Base-by-base conservation (phyloP, 1,140 invertebrate genomes). In the Microplitis mediator region DNA sequence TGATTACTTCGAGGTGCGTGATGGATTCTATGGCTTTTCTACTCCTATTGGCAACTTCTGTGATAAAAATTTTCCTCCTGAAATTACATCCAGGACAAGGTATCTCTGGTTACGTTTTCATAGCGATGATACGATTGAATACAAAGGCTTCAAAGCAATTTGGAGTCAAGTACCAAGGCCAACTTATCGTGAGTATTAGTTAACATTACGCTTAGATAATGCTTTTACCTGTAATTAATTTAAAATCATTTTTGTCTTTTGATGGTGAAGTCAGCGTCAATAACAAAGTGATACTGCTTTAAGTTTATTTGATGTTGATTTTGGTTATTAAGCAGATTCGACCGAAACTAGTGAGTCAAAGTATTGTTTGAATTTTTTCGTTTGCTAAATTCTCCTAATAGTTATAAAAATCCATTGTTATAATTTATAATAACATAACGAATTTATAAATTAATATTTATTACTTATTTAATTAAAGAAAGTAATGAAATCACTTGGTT, bases 21-120 rank as follows among this genome's bases (percentile, higher is more conserved):
- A 97, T 79, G 95, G 95, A 0, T 91, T 91, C n/a, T 92, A 95
- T 77, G 95, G 94, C 0, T 96, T 93, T 85, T 94, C 93, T n/a
- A 88, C 88, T 45, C 84, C 89, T 6, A 80, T 94, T 60, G 91
- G 90, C 0, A 89, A 88, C 75, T 95, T 88, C 79, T 97, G 95
- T 78, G 95, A 94, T 45, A 88, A 89, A 16, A 88, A 90, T 65
- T 95, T 94, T 80, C 95, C 95, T 5, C 91, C 91, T 2, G 90
- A 93, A 79, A 90, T 96, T 73, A 91, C 90, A 34, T 95, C 94
- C 3, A 90, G 91, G 52, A 91, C 92, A 56, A 88, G 93, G 13
- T 91, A 92, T 81, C 89, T 97, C 32, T 97, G 95, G 95, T 86
- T 97, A 11, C 89, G 91, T 60, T 97, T 97, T 85, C 90, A 90